These are phyloP conservation scores for Naja naja DNA, from an alignment of 2,113 vertebrate genomes.

Conservation along the genomic window DNA sequence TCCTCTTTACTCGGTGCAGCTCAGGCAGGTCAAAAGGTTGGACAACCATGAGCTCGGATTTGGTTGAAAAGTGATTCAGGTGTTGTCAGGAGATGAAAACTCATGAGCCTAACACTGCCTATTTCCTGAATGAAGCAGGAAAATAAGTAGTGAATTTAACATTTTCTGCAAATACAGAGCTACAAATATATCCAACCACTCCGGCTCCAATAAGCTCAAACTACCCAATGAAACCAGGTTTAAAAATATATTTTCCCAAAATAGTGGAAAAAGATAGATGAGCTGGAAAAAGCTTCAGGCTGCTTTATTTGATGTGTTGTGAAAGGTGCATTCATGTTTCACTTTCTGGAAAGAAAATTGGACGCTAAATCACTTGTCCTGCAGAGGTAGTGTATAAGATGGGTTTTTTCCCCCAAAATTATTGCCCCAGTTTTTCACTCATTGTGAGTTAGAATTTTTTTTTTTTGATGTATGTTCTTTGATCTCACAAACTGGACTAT, in stretches of 20 bases:
- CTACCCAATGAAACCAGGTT: slow-evolving; percentile 51
- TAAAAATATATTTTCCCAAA: slow-evolving; percentile 58
- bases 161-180: slow-evolving; percentile 6
- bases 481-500: background rate
- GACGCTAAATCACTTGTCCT: slow-evolving; percentile 38
- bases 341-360: slow-evolving; percentile 27
- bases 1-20: background rate
- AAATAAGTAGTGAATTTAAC: background rate
- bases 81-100: background rate
- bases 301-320: slow-evolving; percentile 3
- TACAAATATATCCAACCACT: background rate
- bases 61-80: slow-evolving; percentile 5
- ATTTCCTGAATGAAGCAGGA: slow-evolving; percentile 17
- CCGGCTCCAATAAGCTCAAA: background rate
- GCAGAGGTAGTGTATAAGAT: slow-evolving; percentile 22
- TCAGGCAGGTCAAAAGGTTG: background rate
- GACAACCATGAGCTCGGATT: background rate
- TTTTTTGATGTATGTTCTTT: background rate
- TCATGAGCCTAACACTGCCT: background rate
- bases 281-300: slow-evolving; percentile 41
- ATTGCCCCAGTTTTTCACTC: slow-evolving; percentile 9
- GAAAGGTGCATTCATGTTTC: slow-evolving; percentile 34
- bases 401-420: background rate
- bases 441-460: background rate
- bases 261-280: slow-evolving; percentile 60